A percentile compares a stretch with the other conserved stretches of the same genome.
Evolutionary conservation across 2,113 vertebrate genomes (phyloP).

Genomic region (Ellobius talpinus): DNA sequence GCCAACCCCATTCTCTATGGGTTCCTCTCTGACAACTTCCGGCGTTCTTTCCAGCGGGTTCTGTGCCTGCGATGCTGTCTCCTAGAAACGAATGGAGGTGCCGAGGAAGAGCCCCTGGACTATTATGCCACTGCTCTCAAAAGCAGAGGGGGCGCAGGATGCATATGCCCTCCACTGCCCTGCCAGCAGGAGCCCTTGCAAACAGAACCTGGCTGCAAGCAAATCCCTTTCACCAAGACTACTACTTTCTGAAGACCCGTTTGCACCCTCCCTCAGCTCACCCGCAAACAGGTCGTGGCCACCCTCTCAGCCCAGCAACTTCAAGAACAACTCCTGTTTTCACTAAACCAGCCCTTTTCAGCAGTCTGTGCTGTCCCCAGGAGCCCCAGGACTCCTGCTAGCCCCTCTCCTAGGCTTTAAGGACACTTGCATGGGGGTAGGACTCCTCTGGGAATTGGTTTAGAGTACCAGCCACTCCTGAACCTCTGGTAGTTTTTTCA

Average conservation of each 20-base stretch:
- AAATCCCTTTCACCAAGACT: constrained; percentile 79
- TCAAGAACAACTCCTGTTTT: background rate
- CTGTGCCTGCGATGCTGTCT: constrained; percentile 81
- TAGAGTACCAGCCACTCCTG: background rate
- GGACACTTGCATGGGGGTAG: background rate
- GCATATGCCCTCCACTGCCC: constrained; percentile 79
- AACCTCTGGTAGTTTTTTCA: background rate
- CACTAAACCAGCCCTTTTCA: background rate
- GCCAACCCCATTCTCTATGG: constrained; percentile 91
- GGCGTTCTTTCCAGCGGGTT: constrained; percentile 89
- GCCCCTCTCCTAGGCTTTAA: background rate
- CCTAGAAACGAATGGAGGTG: background rate
- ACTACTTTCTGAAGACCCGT: constrained; percentile 81
- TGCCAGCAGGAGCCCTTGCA: constrained; percentile 82
- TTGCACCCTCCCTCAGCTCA: background rate
- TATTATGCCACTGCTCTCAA: constrained; percentile 80
- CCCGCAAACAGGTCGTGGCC: background rate
- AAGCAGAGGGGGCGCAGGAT: constrained; percentile 76
- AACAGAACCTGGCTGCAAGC: constrained; percentile 80
- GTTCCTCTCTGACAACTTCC: constrained; percentile 91
- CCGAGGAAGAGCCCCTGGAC: constrained; percentile 86
- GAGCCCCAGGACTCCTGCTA: background rate
- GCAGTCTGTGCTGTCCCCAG: background rate
- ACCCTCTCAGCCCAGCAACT: accelerated
- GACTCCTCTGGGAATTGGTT: background rate